These are phyloP conservation scores for Borostomias antarcticus DNA, from an alignment of 2,797 vertebrate species.

Conservation along the genomic window DNA sequence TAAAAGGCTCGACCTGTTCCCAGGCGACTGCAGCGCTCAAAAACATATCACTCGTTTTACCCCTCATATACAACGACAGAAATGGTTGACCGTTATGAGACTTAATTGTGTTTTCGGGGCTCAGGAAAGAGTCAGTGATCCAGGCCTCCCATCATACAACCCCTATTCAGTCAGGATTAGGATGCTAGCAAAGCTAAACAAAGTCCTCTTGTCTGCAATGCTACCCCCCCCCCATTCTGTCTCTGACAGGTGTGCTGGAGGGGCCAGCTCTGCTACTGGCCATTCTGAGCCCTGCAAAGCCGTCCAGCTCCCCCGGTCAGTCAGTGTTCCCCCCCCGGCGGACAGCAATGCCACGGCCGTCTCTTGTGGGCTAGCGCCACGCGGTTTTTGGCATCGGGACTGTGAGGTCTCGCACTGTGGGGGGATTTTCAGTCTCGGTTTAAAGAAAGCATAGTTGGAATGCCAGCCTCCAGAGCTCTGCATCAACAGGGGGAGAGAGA, in stretches of 20 bases:
- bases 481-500: constrained; percentile 59
- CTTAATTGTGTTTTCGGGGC: constrained; percentile 33
- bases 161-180: constrained; percentile 56
- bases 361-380: constrained; percentile 49
- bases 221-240: constrained; percentile 40
- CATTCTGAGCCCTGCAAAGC: constrained; percentile 28
- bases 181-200: constrained; percentile 55
- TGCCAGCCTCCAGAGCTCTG: constrained; percentile 68
- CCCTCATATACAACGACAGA: neutral
- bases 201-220: constrained; percentile 54
- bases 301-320: constrained; percentile 23
- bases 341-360: constrained; percentile 26
- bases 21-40: neutral
- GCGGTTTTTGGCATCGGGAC: constrained; percentile 52
- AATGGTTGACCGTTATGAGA: constrained; percentile 35
- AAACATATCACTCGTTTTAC: constrained; percentile 11
- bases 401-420: constrained; percentile 51
- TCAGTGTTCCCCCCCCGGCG: no score
- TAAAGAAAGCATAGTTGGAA: constrained; percentile 76
- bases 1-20: neutral
- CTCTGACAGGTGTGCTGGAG: constrained; percentile 66
- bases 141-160: constrained; percentile 30
- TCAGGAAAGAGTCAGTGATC: neutral
- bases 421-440: constrained; percentile 63
- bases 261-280: constrained; percentile 26